Conservation (phyloP, 1,140 invertebrate genomes). For the Trigoniulus corallinus region DNA sequence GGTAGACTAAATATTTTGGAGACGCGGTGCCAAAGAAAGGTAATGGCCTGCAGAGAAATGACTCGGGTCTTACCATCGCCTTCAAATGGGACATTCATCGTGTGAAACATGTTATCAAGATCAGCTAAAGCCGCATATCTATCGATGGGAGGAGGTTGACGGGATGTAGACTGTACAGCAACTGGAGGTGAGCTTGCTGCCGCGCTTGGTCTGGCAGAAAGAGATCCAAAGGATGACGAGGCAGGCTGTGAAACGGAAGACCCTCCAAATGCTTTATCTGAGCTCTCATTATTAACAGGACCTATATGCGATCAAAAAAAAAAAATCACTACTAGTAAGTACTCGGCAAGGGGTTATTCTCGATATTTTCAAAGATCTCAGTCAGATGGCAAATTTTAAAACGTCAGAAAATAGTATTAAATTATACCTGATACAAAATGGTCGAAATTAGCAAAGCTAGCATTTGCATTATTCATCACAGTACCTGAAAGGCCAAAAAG, state of each 20-base stretch:
- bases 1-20: too few relatives aligned
- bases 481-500: background rate
- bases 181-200: background rate
- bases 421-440: conserved; percentile 11
- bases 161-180: background rate
- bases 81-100: too few relatives aligned
- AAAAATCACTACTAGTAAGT: too few relatives aligned
- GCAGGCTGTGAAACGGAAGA: conserved; percentile 6
- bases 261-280: conserved; percentile 6
- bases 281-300: background rate
- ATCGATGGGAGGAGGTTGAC: conserved; percentile 37
- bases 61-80: too few relatives aligned
- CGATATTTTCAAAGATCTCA: background rate
- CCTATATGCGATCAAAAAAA: background rate
- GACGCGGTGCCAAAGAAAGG: too few relatives aligned
- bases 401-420: background rate
- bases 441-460: conserved; percentile 23
- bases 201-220: conserved; percentile 10
- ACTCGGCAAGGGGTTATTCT: too few relatives aligned
- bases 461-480: conserved; percentile 13
- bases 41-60: too few relatives aligned
- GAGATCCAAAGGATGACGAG: conserved; percentile 9
- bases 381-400: background rate
- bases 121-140: conserved; percentile 66
- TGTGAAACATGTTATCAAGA: conserved; percentile 47